phyloP scores from a whole-genome alignment of 2,113 vertebrate species.

The Spilogale gracilis region DNA sequence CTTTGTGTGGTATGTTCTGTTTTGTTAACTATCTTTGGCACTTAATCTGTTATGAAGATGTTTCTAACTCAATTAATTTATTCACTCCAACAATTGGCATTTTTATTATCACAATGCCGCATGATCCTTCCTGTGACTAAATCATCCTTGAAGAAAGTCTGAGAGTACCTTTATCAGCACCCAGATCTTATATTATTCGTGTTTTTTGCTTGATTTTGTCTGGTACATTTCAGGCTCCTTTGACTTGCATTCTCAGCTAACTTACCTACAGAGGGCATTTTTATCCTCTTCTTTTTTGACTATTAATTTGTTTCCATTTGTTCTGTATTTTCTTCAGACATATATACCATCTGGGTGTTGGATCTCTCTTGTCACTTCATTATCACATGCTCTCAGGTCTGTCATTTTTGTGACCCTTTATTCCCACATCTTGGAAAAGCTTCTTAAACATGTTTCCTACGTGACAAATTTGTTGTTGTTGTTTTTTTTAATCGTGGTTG shows the following conservation, averaged over 20 bases:
- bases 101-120: background rate
- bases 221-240: background rate
- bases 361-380: background rate
- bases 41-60: background rate
- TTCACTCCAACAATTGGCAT: background rate
- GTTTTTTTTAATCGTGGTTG: background rate
- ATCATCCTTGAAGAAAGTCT: background rate
- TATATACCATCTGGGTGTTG: background rate
- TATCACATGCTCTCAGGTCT: background rate
- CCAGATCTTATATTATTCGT: background rate
- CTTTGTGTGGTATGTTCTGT: background rate
- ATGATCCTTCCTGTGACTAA: background rate
- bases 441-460: background rate
- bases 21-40: background rate
- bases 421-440: background rate
- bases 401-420: background rate
- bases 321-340: background rate
- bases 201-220: background rate
- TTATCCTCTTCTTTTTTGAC: background rate
- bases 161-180: background rate
- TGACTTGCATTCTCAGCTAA: background rate
- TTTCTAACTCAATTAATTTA: background rate
- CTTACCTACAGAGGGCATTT: background rate
- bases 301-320: background rate
- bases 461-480: background rate